Evolutionary conservation across 1,140 invertebrate genomes (phyloP), one percentile per base, ranked within the genome.

Genomic region (Drosophila kepulauana): DNA sequence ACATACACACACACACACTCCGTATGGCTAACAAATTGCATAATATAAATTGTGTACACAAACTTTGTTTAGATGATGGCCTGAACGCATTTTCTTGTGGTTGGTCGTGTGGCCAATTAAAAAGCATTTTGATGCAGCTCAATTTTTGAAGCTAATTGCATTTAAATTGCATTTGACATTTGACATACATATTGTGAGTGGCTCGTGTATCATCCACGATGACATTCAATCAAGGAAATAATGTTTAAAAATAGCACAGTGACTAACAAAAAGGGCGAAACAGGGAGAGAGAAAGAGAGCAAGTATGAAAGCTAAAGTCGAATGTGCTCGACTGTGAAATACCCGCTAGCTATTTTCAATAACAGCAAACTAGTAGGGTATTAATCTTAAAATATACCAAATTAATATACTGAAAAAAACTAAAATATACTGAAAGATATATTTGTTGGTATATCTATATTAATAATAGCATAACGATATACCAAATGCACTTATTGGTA

Each of bases 161-260:
- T 73, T 70, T 78, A 82, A 58, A 75, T 70, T 75, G 67, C 72
- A 77, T 67, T 79, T 87, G 82, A 87, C 78, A 79, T 82, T 66
- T 69, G 48, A 52, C 72, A 75, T 74, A 56, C 33, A 33, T 59
- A 35, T 30, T 46, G 20, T 25, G 20, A 4, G 20, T 25, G 5
- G 28, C 41, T 13, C 11, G 8, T 20, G 10, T 41, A 28, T n/a
- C 48, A 30, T 8, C 11, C n/a, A 20, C 71, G 20, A 20, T 69
- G 72, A 51, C 72, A 75, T 63, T 75, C 72, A 75, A 75, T 75
- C 66, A 75, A 58, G 33, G 30, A 61, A 48, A 75, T 56, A 25
- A n/a, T n/a, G 35, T 1, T 58, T 75, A 63, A 70, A 75, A 70
- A 70, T 70, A 75, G 72, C 51, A 20, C 11, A 56, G 58, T 75